Evolutionary conservation across 1,140 invertebrate species (phyloP).

Genomic region (Pomacea maculata): DNA sequence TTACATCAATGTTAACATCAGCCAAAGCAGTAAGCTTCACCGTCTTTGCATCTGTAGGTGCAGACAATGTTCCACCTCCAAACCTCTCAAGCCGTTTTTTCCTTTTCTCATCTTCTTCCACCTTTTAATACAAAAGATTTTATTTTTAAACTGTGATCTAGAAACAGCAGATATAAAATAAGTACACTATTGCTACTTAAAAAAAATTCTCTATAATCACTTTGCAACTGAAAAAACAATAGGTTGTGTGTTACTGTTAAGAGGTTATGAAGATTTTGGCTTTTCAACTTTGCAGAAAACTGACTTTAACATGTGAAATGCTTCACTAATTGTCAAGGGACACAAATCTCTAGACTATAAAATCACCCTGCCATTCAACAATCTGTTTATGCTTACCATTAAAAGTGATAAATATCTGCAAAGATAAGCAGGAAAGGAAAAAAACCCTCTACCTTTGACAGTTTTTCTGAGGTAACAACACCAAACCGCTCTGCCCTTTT

Average conservation of each 20-base stretch:
- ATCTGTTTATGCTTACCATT: not conserved
- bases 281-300: not conserved
- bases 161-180: no score
- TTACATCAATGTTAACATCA: not conserved
- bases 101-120: constrained; percentile 32
- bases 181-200: no score
- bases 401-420: not conserved
- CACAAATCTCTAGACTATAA: not conserved
- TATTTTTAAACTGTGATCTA: no score
- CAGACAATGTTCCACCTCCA: constrained; percentile 21
- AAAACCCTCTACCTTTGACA: constrained; percentile 41
- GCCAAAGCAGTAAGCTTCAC: not conserved
- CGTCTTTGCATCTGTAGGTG: constrained; percentile 6
- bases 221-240: not conserved
- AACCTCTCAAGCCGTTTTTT: constrained; percentile 38
- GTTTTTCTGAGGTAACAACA: constrained; percentile 32
- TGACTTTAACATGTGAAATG: not conserved
- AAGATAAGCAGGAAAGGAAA: constrained; percentile 2
- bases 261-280: not conserved
- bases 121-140: constrained; percentile 17
- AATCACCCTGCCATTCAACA: not conserved
- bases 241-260: not conserved
- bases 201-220: no score
- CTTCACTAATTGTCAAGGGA: not conserved
- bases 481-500: constrained; percentile 54